These are phyloP conservation scores for Nothura maculosa DNA, from an alignment of 2,797 vertebrate genomes.

Conservation along the genomic window DNA sequence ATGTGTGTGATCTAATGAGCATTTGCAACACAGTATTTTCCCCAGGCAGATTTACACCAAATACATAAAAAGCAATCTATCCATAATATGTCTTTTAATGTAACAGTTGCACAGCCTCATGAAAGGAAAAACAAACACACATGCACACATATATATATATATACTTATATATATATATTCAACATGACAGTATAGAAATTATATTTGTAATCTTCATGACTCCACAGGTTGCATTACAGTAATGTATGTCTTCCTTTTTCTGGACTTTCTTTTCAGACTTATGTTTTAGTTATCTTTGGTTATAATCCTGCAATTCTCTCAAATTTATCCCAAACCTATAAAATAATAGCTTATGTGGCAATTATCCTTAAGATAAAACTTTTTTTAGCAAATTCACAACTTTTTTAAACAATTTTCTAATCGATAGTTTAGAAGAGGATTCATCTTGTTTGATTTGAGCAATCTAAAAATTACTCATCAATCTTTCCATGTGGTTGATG, in stretches of 20 bases:
- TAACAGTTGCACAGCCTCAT: neutral
- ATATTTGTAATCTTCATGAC: neutral
- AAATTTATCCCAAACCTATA: neutral
- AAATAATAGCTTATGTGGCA: neutral
- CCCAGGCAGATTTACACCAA: rapidly evolving
- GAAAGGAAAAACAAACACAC: neutral
- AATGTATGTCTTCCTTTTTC: neutral
- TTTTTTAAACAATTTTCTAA: neutral
- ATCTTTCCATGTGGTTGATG: neutral
- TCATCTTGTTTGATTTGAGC: neutral
- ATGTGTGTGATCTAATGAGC: neutral
- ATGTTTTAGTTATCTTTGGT: neutral
- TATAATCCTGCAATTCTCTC: neutral
- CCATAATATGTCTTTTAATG: neutral
- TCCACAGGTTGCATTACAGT: neutral
- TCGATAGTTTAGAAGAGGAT: neutral
- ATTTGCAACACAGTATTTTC: neutral
- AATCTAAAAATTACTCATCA: neutral
- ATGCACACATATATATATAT: neutral
- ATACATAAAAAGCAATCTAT: neutral
- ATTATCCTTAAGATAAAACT: neutral
- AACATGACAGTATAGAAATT: neutral
- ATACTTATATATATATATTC: neutral
- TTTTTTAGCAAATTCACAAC: neutral
- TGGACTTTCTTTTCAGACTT: neutral